Evolutionary conservation across 2,113 vertebrate genomes (phyloP).

Genomic region (Cavia porcellus): DNA sequence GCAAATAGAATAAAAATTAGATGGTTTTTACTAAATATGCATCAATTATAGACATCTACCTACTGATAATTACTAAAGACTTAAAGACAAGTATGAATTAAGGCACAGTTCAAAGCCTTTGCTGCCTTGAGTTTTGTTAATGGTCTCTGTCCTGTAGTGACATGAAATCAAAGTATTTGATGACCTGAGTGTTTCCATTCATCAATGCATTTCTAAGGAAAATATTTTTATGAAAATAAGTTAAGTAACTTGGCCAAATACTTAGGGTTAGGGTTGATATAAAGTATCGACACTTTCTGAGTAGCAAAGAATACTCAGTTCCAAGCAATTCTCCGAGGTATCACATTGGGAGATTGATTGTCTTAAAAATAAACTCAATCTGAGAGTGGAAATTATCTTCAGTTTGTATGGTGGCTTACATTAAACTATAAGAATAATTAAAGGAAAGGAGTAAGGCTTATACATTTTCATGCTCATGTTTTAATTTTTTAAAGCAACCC

Average conservation of each 20-base stretch:
- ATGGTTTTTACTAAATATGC: not conserved
- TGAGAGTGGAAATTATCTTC: conserved; percentile 17
- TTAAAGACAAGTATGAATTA: not conserved
- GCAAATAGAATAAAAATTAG: conserved; percentile 37
- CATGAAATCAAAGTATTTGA: conserved; percentile 81
- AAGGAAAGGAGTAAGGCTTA: not conserved
- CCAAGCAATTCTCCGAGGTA: not conserved
- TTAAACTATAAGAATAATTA: not conserved
- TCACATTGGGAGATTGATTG: not conserved
- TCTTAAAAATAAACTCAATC: conserved; percentile 24
- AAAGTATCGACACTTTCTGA: not conserved
- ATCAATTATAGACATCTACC: not conserved
- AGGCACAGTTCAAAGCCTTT: conserved; percentile 65
- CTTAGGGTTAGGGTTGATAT: too few relatives aligned
- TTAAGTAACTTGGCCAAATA: not conserved
- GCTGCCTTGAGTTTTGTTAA: conserved; percentile 1
- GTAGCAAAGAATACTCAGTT: not conserved
- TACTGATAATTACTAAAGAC: conserved; percentile 6
- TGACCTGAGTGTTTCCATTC: conserved; percentile 65
- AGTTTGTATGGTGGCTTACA: not conserved
- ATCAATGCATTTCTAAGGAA: conserved; percentile 52
- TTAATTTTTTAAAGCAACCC: not conserved
- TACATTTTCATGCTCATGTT: not conserved
- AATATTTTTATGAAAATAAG: conserved; percentile 70
- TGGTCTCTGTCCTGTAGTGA: conserved; percentile 68